Percentiles rank a stretch among this genome's conserved stretches.
These are phyloP conservation scores for Periophthalmus magnuspinnatus DNA, from an alignment of 2,797 vertebrate genomes.

Conservation along the genomic window DNA sequence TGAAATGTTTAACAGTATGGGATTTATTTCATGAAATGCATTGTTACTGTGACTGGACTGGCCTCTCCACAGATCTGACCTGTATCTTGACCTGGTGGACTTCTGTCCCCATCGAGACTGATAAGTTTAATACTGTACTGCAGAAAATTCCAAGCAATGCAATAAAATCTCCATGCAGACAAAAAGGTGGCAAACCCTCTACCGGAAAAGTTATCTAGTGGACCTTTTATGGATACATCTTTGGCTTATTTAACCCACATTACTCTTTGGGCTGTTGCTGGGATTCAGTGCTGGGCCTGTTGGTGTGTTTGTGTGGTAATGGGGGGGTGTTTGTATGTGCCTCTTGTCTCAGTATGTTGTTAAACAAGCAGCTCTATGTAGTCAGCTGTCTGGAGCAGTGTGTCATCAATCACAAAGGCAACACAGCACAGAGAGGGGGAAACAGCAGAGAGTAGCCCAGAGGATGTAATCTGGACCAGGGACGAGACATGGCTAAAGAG, in stretches of 20 bases:
- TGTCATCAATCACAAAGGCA: conserved; percentile 74
- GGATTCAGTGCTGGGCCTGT: conserved; percentile 8
- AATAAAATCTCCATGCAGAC: too few species aligned
- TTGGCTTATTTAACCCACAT: conserved; percentile 42
- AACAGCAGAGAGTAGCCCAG: conserved; percentile 25
- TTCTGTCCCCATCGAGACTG: too few species aligned
- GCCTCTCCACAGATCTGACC: too few species aligned
- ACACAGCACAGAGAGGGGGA: conserved; percentile 46
- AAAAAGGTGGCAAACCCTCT: too few species aligned
- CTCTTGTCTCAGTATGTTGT: conserved; percentile 67
- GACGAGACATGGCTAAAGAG: conserved; percentile 34
- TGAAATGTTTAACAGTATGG: too few species aligned
- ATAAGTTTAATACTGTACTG: too few species aligned
- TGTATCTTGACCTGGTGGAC: too few species aligned
- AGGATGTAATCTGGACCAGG: conserved; percentile 46
- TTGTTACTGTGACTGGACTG: too few species aligned
- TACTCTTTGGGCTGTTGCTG: conserved; percentile 42
- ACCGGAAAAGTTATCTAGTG: conserved; percentile 11
- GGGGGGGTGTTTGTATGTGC: neutral
- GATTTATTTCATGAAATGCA: too few species aligned
- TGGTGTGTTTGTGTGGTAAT: conserved; percentile 2
- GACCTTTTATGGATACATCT: conserved; percentile 26
- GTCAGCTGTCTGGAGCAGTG: conserved; percentile 69
- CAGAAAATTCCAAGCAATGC: too few species aligned
- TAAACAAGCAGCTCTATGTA: conserved; percentile 69